A percentile compares a stretch with the other conserved stretches of the same genome.
Conservation (phyloP, 1,140 invertebrate genomes). For the Drosophila auraria region DNA sequence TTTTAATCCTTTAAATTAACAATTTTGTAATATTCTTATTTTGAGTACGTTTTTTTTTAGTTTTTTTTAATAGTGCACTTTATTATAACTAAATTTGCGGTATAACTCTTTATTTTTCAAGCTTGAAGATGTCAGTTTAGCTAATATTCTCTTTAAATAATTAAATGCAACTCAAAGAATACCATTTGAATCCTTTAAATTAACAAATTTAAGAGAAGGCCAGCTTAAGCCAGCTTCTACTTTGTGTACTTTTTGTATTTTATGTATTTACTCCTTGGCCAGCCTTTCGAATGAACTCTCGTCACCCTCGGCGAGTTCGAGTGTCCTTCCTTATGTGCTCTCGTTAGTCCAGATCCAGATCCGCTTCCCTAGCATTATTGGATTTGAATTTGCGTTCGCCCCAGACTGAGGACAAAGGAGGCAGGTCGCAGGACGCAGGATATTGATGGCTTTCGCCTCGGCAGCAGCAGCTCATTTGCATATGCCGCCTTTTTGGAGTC, state of each 20-base stretch:
- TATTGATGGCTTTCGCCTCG: constrained; percentile 73
- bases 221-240: not conserved
- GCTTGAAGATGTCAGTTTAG: too few species aligned
- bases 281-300: constrained; percentile 6
- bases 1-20: too few species aligned
- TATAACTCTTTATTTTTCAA: too few species aligned
- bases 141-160: too few species aligned
- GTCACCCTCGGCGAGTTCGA: constrained; percentile 7
- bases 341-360: constrained; percentile 50
- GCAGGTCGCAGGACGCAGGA: constrained; percentile 18
- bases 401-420: constrained; percentile 13
- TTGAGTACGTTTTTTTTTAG: too few species aligned
- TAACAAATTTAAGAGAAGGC: too few species aligned
- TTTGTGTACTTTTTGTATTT: not conserved
- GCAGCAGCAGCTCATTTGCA: constrained; percentile 66
- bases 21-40: too few species aligned
- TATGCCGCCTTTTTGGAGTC: constrained; percentile 62
- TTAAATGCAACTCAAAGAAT: too few species aligned
- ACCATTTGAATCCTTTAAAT: too few species aligned
- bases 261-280: not conserved
- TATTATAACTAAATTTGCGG: too few species aligned
- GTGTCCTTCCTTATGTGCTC: constrained; percentile 37
- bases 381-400: constrained; percentile 68
- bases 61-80: too few species aligned
- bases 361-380: constrained; percentile 60